phyloP scores from a whole-genome alignment of 2,888 invertebrate genomes.

The Synergus laeviventris region DNA sequence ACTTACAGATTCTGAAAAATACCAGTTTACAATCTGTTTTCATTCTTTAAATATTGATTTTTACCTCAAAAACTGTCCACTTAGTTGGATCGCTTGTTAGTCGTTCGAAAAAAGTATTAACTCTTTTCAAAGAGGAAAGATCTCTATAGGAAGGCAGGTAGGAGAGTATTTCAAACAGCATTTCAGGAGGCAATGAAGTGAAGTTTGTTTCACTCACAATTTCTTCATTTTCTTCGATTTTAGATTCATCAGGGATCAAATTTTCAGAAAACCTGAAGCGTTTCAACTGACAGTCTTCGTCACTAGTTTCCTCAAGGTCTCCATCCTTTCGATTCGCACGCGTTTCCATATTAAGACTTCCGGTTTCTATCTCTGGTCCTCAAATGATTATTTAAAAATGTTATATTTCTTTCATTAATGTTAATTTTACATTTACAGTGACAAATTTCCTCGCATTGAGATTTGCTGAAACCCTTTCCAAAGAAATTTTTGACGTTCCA shows the following conservation, averaged over 20 bases:
- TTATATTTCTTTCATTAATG: not conserved
- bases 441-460: not conserved
- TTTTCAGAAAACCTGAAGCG: not conserved
- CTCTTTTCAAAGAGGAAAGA: conserved; percentile 56
- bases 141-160: conserved; percentile 61
- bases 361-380: not conserved
- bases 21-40: not conserved
- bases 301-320: not conserved
- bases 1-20: not conserved
- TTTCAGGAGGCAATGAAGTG: conserved; percentile 60
- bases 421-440: not conserved
- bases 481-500: not conserved
- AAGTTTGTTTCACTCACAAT: not conserved
- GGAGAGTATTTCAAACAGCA: conserved; percentile 62
- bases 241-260: not conserved
- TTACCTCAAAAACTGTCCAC: conserved; percentile 66
- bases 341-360: not conserved
- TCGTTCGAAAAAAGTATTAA: conserved; percentile 60
- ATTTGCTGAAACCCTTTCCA: not conserved
- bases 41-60: not conserved
- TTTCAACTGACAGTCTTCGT: not conserved
- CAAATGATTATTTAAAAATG: not conserved
- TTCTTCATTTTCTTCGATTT: not conserved
- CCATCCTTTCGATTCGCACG: not conserved
- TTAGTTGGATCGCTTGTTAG: conserved; percentile 59